Percentiles rank a stretch among this genome's conserved stretches.
phyloP scores from a whole-genome alignment of 2,113 vertebrate species.

The Fregata magnificens region DNA sequence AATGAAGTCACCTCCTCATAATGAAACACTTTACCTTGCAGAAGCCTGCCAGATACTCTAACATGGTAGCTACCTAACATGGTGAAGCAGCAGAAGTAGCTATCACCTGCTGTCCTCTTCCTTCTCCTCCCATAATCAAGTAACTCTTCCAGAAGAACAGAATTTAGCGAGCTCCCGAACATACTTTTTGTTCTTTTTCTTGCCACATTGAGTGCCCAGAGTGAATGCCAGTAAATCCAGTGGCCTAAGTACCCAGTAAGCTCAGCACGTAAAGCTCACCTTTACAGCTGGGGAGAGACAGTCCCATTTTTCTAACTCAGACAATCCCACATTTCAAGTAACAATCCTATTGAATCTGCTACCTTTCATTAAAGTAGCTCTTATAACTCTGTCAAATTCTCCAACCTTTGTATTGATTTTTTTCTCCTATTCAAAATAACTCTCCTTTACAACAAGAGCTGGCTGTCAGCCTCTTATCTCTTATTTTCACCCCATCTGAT shows the following conservation, averaged over 20 bases:
- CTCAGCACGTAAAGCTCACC: neutral
- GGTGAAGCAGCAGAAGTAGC: neutral
- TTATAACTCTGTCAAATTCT: slow-evolving; percentile 68
- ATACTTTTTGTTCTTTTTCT: neutral
- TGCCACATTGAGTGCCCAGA: neutral
- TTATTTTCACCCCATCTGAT: slow-evolving; percentile 59
- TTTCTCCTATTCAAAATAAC: slow-evolving; percentile 64
- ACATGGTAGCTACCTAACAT: neutral
- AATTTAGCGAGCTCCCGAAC: neutral
- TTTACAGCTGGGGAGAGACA: neutral
- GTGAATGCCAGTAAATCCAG: neutral
- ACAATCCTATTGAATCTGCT: slow-evolving; percentile 52
- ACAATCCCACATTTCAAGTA: slow-evolving; percentile 54
- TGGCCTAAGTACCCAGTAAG: neutral
- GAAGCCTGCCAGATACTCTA: neutral
- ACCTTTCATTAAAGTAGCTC: slow-evolving; percentile 64
- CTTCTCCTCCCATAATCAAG: neutral
- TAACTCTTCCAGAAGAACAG: neutral
- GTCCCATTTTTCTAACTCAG: slow-evolving; percentile 16
- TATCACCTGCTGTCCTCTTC: neutral
- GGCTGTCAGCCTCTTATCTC: slow-evolving; percentile 61
- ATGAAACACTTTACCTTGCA: neutral
- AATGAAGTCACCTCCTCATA: neutral
- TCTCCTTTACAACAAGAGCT: slow-evolving; percentile 59
- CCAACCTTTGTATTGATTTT: slow-evolving; percentile 63